phyloP scores from a whole-genome alignment of 1,140 invertebrate species.

The Sarcophaga peregrina region DNA sequence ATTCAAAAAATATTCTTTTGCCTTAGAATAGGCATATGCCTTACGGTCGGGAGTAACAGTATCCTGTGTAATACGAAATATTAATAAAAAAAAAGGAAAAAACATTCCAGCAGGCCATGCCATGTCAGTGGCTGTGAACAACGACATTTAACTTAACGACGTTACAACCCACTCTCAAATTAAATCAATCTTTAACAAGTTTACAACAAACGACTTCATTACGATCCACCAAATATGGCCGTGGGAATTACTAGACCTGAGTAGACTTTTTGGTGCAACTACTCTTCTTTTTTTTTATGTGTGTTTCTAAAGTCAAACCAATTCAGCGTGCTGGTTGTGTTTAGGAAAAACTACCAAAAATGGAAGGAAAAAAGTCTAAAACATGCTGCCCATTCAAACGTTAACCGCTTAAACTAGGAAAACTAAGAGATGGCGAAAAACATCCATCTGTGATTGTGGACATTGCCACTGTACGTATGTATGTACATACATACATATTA shows the following conservation, averaged over 20 bases:
- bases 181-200: conserved; percentile 40
- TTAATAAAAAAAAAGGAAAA: too few species aligned
- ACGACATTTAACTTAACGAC: conserved; percentile 40
- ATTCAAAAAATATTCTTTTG: too few species aligned
- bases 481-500: neutral
- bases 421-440: neutral
- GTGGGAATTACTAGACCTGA: conserved; percentile 39
- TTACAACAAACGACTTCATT: conserved; percentile 44
- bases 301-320: conserved; percentile 22
- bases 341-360: conserved; percentile 2
- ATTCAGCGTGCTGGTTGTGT: conserved; percentile 13
- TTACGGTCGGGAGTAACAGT: too few species aligned
- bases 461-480: conserved; percentile 1
- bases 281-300: conserved; percentile 23
- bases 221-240: conserved; percentile 43
- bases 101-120: neutral
- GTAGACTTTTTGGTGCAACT: conserved; percentile 33
- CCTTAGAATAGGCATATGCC: too few species aligned
- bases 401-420: neutral
- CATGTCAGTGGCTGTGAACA: conserved; percentile 14
- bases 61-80: too few species aligned
- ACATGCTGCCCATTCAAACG: neutral
- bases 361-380: neutral
- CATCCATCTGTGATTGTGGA: conserved; percentile 34
- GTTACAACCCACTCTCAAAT: conserved; percentile 41